These are phyloP conservation scores for Nipponacmea schrenckii DNA, from an alignment of 2,888 invertebrate genomes.

Conservation along the genomic window DNA sequence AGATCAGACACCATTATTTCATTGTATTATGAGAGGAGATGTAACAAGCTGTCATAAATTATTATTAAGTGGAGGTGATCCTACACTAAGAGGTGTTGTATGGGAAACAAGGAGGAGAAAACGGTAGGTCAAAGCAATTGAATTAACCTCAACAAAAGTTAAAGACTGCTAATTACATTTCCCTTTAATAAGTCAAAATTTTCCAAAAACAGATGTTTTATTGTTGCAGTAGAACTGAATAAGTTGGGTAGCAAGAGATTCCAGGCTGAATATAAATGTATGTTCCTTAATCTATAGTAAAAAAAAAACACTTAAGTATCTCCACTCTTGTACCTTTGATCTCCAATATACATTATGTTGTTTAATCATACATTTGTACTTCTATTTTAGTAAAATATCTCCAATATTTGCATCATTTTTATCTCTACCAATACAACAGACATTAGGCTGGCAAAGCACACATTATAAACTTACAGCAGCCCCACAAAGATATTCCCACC, in stretches of 20 bases:
- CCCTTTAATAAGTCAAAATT: no score
- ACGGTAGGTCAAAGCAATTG: constrained; percentile 45
- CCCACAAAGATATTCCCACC: constrained; percentile 46
- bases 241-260: no score
- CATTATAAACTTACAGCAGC: constrained; percentile 39
- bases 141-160: no score
- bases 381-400: constrained; percentile 49
- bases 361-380: not conserved
- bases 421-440: constrained; percentile 49
- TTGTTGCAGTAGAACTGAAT: no score
- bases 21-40: constrained; percentile 56
- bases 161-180: no score
- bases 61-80: constrained; percentile 49
- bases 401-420: constrained; percentile 54
- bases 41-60: constrained; percentile 38
- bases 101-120: constrained; percentile 54
- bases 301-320: no score
- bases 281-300: no score
- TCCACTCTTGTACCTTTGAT: no score
- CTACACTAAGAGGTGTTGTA: constrained; percentile 47
- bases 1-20: constrained; percentile 56
- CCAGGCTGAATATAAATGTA: no score
- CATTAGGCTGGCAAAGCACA: constrained; percentile 42
- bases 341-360: no score
- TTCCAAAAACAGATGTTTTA: no score